Evolutionary conservation across 2,113 vertebrate genomes (phyloP).

Genomic region (Eclectus roratus): DNA sequence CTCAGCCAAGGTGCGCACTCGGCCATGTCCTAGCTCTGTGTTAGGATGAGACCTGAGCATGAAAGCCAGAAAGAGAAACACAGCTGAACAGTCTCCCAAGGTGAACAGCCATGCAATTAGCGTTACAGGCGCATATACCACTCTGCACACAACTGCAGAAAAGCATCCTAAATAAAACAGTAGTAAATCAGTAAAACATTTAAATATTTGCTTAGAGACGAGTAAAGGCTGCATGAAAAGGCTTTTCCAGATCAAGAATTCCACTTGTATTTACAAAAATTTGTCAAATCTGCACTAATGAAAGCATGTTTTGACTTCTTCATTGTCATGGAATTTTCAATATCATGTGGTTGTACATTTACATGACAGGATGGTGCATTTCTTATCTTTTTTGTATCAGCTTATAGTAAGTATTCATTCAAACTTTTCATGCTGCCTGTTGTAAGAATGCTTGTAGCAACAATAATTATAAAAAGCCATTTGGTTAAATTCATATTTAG

Average conservation of each 20-base stretch:
- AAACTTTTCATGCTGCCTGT: neutral
- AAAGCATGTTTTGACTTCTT: neutral
- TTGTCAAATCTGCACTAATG: neutral
- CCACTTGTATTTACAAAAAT: neutral
- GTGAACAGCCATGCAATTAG: neutral
- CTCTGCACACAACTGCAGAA: neutral
- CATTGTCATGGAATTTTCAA: neutral
- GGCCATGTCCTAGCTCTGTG: neutral
- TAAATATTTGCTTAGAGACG: neutral
- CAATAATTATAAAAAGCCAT: neutral
- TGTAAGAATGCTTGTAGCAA: neutral
- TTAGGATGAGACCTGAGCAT: neutral
- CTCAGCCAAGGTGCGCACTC: neutral
- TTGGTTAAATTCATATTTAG: neutral
- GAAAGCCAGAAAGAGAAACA: neutral
- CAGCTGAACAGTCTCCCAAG: neutral
- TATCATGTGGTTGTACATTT: neutral
- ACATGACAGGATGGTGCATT: neutral
- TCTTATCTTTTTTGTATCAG: neutral
- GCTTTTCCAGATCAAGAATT: neutral
- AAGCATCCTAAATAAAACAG: neutral
- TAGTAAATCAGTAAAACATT: neutral
- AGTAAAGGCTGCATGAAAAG: neutral
- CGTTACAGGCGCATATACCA: too few species aligned
- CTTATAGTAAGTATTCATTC: neutral